phyloP scores from a whole-genome alignment of 2,113 vertebrate species.

The Asarcornis scutulata region DNA sequence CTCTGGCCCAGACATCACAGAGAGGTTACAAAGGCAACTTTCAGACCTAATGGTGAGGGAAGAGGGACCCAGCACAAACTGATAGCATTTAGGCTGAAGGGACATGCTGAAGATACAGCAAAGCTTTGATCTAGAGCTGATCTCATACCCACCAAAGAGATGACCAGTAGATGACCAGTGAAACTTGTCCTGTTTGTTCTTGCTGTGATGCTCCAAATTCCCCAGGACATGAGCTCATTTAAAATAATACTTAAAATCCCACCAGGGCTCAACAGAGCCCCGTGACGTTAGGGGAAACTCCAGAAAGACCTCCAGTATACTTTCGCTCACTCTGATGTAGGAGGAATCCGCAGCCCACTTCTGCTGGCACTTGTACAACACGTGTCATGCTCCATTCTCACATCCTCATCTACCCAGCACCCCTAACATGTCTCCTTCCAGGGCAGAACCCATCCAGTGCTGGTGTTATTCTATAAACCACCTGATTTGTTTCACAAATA shows the following conservation, averaged over 20 bases:
- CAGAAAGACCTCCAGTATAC: not conserved
- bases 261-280: not conserved
- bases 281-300: not conserved
- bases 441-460: not conserved
- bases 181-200: not conserved
- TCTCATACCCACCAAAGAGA: not conserved
- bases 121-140: not conserved
- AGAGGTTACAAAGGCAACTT: not conserved
- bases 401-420: not conserved
- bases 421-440: not conserved
- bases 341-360: not conserved
- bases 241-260: not conserved
- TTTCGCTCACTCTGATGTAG: not conserved
- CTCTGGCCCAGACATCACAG: fast-evolving
- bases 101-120: not conserved
- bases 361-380: not conserved
- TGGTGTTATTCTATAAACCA: not conserved
- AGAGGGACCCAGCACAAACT: not conserved
- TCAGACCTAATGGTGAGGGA: not conserved
- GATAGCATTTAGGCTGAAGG: not conserved
- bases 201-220: not conserved
- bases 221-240: not conserved
- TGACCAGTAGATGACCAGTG: not conserved
- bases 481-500: not conserved
- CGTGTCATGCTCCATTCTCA: not conserved